Evolutionary conservation across 2,797 vertebrate species (phyloP), one percentile per base, ranked within the genome.

Genomic region (Coilia nasus): DNA sequence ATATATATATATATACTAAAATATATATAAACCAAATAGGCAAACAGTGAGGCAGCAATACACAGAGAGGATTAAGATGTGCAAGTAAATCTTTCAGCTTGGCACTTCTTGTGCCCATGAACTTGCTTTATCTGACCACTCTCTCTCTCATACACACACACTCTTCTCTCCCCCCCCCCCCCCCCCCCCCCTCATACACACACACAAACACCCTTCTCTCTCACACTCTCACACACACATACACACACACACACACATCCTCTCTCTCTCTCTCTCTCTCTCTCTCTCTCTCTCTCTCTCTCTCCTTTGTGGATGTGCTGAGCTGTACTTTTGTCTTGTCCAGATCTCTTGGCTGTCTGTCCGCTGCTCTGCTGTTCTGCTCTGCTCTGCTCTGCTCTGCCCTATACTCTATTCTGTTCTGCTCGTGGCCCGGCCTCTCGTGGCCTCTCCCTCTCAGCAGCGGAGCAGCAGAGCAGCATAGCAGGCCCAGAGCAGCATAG

Each of bases 291-390:
- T 71, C 31, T 35, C 67, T 75, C 50, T 54, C 50, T 54, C 50
- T 54, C 6, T 54, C 50, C 25, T 71, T 31, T 71, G 25, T 71
- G 25, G 64, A 71, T 31, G 11, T 71, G 64, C 64, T 71, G 64
- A 71, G 64, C 25, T 17, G 64, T 71, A 35, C 41, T 19, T 44
- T 71, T 71, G 12, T 35, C 64, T 71, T 35, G 64, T 71, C 28
- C 28, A 31, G 64, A 71, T 71, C 64, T 81, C 10, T 81, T 81
- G 81, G 64, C 64, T 71, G 25, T 3, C 25, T 71, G 4, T 71
- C 25, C 31, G 64, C 25, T 71, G 64, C 14, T 15, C 81, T 84
- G 64, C 25, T 71, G 64, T 3, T 15, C 81, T 84, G 83, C 71
- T 85, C 62, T 81, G 35, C 59, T 46, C 35, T 5, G 35, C 35